These are phyloP conservation scores for Pseudococcus longispinus DNA, from an alignment of 2,888 invertebrate species.

Conservation along the genomic window DNA sequence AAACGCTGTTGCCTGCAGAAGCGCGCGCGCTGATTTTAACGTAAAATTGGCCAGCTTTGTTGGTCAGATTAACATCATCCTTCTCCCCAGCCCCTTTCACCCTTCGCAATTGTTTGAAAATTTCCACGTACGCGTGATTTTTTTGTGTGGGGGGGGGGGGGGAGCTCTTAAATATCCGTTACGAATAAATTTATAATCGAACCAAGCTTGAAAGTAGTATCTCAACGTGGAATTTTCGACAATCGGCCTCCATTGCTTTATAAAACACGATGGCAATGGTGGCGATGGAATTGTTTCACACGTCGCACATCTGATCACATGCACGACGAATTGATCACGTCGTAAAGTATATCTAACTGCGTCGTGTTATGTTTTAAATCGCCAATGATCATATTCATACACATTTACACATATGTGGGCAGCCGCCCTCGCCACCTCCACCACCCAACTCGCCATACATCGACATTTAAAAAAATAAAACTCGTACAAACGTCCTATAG, in stretches of 20 bases:
- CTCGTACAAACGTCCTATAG: not conserved
- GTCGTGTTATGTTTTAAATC: not conserved
- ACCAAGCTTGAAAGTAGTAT: too few relatives aligned
- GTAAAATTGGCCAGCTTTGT: not conserved
- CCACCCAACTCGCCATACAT: not conserved
- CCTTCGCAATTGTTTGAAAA: too few relatives aligned
- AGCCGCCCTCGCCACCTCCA: not conserved
- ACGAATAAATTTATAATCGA: too few relatives aligned
- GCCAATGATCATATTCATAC: not conserved
- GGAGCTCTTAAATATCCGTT: too few relatives aligned
- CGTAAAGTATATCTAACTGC: not conserved
- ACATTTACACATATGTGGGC: not conserved
- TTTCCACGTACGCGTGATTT: too few relatives aligned
- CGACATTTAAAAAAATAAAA: not conserved
- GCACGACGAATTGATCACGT: not conserved
- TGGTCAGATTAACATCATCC: not conserved
- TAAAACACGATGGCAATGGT: not conserved
- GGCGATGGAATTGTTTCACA: not conserved
- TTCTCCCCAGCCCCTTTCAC: not conserved
- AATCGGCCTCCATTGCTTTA: not conserved
- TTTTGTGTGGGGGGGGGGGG: too few relatives aligned
- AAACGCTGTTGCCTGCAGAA: not conserved
- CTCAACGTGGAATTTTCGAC: too few relatives aligned
- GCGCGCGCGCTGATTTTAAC: not conserved
- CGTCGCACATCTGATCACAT: not conserved